phyloP scores from a whole-genome alignment of 35 echinoderm and acorn worm genomes.

The Hemicentrotus pulcherrimus region DNA sequence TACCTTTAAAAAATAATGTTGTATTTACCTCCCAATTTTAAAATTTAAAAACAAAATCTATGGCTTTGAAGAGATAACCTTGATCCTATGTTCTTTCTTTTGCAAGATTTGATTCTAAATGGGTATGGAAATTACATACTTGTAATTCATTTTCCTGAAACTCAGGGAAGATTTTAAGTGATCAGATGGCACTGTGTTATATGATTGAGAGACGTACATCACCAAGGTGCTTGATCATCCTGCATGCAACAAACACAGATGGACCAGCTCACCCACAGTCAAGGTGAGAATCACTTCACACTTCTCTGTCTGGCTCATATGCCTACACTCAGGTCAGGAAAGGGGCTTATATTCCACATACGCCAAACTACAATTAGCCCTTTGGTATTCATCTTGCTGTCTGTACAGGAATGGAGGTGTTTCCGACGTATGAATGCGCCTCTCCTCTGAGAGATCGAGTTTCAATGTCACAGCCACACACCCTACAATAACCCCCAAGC shows the following conservation, averaged over 20 bases:
- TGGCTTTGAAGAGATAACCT: no score
- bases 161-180: no score
- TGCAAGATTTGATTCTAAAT: no score
- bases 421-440: neutral
- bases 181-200: no score
- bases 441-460: neutral
- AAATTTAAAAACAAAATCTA: no score
- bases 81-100: no score
- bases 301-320: neutral
- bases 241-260: neutral
- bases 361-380: neutral
- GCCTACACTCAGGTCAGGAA: neutral
- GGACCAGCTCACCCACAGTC: neutral
- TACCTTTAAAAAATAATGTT: no score
- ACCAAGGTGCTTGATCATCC: neutral
- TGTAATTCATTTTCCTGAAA: no score
- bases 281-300: neutral
- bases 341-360: neutral
- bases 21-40: no score
- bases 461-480: conserved; percentile 10
- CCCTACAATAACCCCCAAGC: neutral
- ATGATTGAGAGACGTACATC: no score
- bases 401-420: neutral
- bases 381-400: neutral
- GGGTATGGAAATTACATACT: no score